Evolutionary conservation across 2,113 vertebrate species (phyloP).

Genomic region (Spheniscus mendiculus): DNA sequence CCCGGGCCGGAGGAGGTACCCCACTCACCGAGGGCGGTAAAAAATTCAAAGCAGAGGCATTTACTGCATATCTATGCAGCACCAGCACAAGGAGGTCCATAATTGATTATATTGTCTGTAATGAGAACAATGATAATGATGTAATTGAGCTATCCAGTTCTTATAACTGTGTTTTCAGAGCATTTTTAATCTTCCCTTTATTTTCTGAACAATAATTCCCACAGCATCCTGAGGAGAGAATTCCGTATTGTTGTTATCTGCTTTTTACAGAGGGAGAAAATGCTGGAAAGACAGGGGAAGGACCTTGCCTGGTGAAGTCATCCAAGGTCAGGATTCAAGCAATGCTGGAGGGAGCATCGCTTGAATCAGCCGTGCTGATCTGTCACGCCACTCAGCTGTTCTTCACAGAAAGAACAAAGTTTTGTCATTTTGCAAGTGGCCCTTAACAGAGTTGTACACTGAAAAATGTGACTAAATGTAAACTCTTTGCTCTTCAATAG

Average conservation of each 20-base stretch:
- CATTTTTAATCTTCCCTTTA: not conserved
- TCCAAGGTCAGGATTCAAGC: not conserved
- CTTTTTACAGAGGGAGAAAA: not conserved
- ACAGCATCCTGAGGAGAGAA: not conserved
- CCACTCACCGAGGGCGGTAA: not conserved
- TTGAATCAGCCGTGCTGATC: not conserved
- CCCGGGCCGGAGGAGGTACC: accelerated
- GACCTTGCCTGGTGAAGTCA: not conserved
- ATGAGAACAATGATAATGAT: not conserved
- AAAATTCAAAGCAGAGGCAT: not conserved
- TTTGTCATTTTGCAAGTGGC: not conserved
- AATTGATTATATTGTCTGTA: not conserved
- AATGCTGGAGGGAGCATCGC: not conserved
- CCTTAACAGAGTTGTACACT: not conserved
- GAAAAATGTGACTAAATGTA: not conserved
- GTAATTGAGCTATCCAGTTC: not conserved
- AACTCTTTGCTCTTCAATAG: not conserved
- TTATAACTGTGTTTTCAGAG: not conserved
- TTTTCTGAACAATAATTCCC: not conserved
- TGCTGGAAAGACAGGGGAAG: not conserved
- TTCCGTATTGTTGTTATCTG: not conserved
- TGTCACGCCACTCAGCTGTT: not conserved
- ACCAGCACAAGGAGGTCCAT: not conserved
- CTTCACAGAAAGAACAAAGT: not conserved
- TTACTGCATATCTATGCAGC: not conserved